Conservation (phyloP, 2,888 invertebrate species). For the Malachius bipustulatus region DNA sequence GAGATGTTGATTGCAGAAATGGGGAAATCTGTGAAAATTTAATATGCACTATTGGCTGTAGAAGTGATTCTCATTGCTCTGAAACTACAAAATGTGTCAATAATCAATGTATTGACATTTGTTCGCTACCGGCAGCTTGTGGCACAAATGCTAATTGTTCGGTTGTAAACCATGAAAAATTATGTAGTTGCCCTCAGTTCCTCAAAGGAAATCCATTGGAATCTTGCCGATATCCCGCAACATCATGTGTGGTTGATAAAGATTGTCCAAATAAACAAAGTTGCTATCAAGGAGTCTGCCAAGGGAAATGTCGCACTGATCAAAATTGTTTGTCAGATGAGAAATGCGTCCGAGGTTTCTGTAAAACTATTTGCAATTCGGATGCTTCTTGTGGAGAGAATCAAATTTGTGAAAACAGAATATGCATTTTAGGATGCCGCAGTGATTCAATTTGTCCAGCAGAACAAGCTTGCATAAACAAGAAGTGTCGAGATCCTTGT, state of each 20-base stretch:
- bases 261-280: conserved; percentile 56
- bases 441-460: conserved; percentile 67
- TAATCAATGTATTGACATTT: conserved; percentile 69
- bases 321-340: conserved; percentile 73
- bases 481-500: conserved; percentile 79
- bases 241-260: conserved; percentile 49
- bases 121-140: conserved; percentile 64
- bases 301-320: conserved; percentile 66
- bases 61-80: conserved; percentile 67
- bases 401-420: conserved; percentile 77
- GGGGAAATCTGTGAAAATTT: conserved; percentile 79
- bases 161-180: conserved; percentile 57
- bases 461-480: conserved; percentile 68
- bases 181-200: conserved; percentile 60
- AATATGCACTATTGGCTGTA: conserved; percentile 68
- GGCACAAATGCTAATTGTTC: conserved; percentile 71
- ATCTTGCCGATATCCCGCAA: conserved; percentile 57
- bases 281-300: conserved; percentile 69
- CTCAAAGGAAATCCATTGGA: conserved; percentile 63
- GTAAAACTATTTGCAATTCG: conserved; percentile 75
- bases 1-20: conserved; percentile 75
- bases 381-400: conserved; percentile 68
- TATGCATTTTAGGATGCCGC: conserved; percentile 78
- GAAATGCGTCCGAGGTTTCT: conserved; percentile 71
- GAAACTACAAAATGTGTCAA: conserved; percentile 59